These are phyloP conservation scores for Hesperophylax magnus DNA, from an alignment of 1,140 invertebrate species.

Conservation along the genomic window DNA sequence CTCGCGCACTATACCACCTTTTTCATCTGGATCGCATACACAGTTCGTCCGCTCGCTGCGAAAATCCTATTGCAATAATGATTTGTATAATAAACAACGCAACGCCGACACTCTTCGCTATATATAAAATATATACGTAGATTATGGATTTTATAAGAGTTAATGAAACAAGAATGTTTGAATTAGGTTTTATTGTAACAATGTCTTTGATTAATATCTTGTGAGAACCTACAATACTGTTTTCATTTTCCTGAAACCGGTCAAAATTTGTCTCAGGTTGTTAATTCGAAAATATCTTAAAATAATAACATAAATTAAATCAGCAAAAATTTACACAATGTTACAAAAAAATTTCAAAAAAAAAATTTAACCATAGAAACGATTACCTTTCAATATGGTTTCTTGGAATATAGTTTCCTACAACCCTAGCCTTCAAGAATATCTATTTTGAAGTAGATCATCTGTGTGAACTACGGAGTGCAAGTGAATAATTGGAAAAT, in stretches of 20 bases:
- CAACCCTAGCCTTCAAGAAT: neutral
- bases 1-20: no score
- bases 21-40: no score
- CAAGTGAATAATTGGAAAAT: slow-evolving; percentile 22
- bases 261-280: slow-evolving; percentile 19
- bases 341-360: neutral
- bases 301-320: slow-evolving; percentile 6
- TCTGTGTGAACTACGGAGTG: slow-evolving; percentile 4
- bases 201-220: slow-evolving; percentile 43
- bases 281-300: neutral
- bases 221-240: slow-evolving; percentile 36
- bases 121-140: no score
- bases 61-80: no score
- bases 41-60: no score
- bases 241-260: slow-evolving; percentile 27
- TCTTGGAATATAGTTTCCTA: slow-evolving; percentile 19
- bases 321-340: neutral
- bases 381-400: neutral
- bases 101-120: no score
- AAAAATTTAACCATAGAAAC: slow-evolving; percentile 1
- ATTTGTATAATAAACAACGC: no score
- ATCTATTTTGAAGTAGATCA: slow-evolving; percentile 5
- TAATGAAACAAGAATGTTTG: slow-evolving; percentile 20
- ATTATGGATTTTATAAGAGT: no score
- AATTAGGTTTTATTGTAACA: slow-evolving; percentile 39